A percentile compares a stretch with the other conserved stretches of the same genome.
These are phyloP conservation scores for Falco columbarius DNA, from an alignment of 2,797 vertebrate genomes.

Conservation along the genomic window DNA sequence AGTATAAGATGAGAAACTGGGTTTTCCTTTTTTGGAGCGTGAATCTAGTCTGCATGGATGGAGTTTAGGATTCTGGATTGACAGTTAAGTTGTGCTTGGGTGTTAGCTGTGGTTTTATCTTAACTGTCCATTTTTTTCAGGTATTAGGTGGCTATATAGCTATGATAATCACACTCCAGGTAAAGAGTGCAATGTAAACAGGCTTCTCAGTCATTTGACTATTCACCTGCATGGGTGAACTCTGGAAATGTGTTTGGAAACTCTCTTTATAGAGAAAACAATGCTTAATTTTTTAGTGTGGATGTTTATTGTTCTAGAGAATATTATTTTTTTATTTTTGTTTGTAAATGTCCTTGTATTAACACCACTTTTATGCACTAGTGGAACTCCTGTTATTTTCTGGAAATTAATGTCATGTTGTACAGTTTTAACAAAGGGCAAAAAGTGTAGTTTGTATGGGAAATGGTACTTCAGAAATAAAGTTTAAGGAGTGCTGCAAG, in stretches of 20 bases:
- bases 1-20: background rate
- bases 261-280: background rate
- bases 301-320: background rate
- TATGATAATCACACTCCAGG: background rate
- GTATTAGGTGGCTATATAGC: background rate
- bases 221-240: background rate
- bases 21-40: background rate
- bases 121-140: background rate
- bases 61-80: background rate
- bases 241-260: background rate
- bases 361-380: background rate
- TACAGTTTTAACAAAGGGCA: background rate
- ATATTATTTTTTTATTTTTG: background rate
- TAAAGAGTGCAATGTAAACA: background rate
- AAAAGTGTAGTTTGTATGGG: background rate
- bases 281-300: background rate
- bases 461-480: background rate
- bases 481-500: background rate
- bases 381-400: background rate
- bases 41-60: background rate
- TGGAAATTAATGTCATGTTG: background rate
- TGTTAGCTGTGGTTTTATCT: background rate
- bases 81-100: background rate
- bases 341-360: background rate
- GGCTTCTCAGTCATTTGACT: background rate